A percentile compares a stretch with the other conserved stretches of the same genome.
Evolutionary conservation across 2,888 invertebrate species (phyloP).

Genomic region (Adineta ricciae): DNA sequence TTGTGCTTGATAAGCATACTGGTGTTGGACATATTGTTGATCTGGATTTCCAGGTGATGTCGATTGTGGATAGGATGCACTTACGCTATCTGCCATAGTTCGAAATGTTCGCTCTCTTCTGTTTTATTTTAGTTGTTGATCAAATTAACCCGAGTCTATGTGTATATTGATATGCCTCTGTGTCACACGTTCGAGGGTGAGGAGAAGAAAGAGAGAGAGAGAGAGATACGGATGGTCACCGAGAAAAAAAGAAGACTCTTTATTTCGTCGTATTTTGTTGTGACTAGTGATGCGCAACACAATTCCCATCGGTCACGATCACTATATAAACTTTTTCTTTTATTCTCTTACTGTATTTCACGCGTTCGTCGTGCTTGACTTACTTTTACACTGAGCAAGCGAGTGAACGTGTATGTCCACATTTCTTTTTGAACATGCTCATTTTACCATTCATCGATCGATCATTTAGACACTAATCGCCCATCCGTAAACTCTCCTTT

Average conservation of each 20-base stretch:
- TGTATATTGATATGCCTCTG: background rate
- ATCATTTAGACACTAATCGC: background rate
- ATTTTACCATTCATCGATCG: background rate
- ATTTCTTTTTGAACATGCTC: background rate
- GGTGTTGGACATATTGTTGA: slow-evolving; percentile 3
- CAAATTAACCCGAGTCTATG: background rate
- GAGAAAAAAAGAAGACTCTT: background rate
- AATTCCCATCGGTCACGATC: background rate
- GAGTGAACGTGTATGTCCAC: background rate
- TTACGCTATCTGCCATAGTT: background rate
- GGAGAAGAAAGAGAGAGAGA: too few relatives aligned
- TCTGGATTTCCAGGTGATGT: slow-evolving; percentile 8
- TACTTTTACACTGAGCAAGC: background rate
- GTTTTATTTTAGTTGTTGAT: background rate
- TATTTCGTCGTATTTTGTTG: background rate
- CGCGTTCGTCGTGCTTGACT: background rate
- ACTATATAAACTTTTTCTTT: background rate
- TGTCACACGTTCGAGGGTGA: background rate
- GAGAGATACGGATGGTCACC: background rate
- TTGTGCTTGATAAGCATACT: slow-evolving; percentile 4
- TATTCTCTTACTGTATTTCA: background rate
- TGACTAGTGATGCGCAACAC: background rate
- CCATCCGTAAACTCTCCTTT: background rate
- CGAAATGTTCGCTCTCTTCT: background rate
- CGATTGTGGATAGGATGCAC: background rate